A percentile compares a stretch with the other conserved stretches of the same genome.
Evolutionary conservation across 2,113 vertebrate species (phyloP).

Genomic region (Agapornis roseicollis): DNA sequence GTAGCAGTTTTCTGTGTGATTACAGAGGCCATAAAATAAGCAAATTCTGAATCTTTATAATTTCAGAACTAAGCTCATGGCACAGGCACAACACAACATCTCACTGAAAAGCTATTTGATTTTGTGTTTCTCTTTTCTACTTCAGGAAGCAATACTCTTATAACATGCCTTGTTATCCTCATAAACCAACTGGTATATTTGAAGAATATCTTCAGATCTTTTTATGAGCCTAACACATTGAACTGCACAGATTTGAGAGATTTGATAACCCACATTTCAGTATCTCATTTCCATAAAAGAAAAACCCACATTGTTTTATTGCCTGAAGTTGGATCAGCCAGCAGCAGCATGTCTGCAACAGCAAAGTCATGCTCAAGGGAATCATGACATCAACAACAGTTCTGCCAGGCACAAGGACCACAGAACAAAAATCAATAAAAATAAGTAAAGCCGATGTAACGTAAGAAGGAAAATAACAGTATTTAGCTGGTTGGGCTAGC

Average conservation of each 20-base stretch:
- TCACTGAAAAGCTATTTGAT: background rate
- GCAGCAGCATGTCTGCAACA: background rate
- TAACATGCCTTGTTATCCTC: background rate
- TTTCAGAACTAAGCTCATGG: background rate
- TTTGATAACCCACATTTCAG: background rate
- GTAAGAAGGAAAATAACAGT: background rate
- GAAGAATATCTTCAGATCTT: background rate
- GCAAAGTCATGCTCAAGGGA: background rate
- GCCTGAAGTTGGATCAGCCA: background rate
- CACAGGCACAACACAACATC: background rate
- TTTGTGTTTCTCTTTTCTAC: background rate
- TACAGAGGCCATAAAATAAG: background rate
- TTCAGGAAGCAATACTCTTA: background rate
- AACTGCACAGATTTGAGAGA: background rate
- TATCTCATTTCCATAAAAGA: background rate
- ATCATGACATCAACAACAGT: accelerated
- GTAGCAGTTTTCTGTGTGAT: background rate
- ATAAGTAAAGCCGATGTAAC: background rate
- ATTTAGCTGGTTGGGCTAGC: background rate
- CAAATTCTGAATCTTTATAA: background rate
- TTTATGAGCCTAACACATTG: background rate
- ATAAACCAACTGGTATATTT: background rate
- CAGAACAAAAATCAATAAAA: background rate
- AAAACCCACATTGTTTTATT: background rate
- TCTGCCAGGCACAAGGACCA: background rate